Conservation (phyloP, 2,888 invertebrate species). For the Tenodera sinensis region DNA sequence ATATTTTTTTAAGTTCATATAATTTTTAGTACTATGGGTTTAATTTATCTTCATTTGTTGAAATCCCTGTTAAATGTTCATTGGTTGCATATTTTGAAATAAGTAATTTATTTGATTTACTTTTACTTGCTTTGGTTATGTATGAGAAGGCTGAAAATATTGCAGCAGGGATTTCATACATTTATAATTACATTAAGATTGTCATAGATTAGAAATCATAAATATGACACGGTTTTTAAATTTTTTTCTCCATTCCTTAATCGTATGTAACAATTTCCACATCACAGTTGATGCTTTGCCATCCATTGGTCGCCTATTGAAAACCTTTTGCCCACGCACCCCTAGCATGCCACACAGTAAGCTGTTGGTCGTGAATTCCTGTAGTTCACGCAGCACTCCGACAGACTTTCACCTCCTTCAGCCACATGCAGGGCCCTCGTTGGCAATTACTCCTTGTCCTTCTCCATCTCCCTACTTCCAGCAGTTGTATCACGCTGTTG, state of each 20-base stretch:
- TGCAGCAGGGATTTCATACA: not conserved
- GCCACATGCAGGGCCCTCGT: constrained; percentile 18
- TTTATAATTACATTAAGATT: not conserved
- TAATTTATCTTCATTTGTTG: not conserved
- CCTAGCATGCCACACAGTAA: constrained; percentile 20
- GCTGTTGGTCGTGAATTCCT: not conserved
- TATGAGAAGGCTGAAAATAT: not conserved
- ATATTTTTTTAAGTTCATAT: too few relatives aligned
- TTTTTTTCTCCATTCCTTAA: not conserved
- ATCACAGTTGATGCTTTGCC: constrained; percentile 20
- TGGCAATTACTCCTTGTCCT: constrained; percentile 40
- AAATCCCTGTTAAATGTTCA: not conserved
- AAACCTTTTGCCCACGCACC: constrained; percentile 19
- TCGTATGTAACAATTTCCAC: not conserved
- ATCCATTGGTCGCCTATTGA: constrained; percentile 20
- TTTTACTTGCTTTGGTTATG: not conserved
- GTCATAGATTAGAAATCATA: not conserved
- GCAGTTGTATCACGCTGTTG: constrained; percentile 47
- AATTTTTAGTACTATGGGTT: too few relatives aligned
- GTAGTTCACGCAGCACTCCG: constrained; percentile 8
- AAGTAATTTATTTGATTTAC: not conserved
- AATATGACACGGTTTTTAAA: constrained; percentile 3
- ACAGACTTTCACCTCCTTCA: constrained; percentile 6
- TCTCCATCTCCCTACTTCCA: constrained; percentile 52
- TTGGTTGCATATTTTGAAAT: not conserved